Evolutionary conservation across 2,797 vertebrate species (phyloP), one percentile per base, ranked within the genome.

Genomic region (Melanogrammus aeglefinus): DNA sequence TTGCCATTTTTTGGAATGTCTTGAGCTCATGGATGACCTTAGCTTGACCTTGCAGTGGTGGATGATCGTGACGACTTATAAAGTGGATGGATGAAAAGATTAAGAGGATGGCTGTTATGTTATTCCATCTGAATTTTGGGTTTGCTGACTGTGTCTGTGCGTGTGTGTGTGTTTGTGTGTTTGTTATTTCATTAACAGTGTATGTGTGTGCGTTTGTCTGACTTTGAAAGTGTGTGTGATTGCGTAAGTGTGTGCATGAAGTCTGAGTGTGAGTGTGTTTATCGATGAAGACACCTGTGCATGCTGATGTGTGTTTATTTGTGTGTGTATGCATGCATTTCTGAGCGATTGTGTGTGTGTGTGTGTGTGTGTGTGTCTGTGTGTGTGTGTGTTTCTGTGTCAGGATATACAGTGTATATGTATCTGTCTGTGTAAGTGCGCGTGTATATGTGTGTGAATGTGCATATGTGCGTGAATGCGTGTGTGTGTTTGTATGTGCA

Each of bases 401-500:
- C 9, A 72, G 78, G 71, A 29, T n/a, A n/a, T n/a, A n/a, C n/a
- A n/a, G n/a, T 57, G 39, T 66, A 31, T 41, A 57, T 36, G 73
- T 72, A 75, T 41, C 77, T 83, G 93, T 41, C 77, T 83, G 93
- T 95, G 82, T 97, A 97, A 18, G 44, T 47, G 44, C 13, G 10
- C 3, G 31, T 33, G 31, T 21, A 31, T 31, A 31, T 31, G 1
- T 51, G 27, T 75, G 73, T 63, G 70, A 4, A n/a, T 57, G 51
- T n/a, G 51, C 21, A n/a, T 72, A 66, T 31, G 33, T 14, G 76
- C 31, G 51, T 29, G 75, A 73, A 21, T 81, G 69, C 41, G 29
- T 31, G 38, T 71, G 75, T 24, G 44, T 74, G 44, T 69, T 51
- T 76, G 18, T 75, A 77, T 74, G 35, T 70, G 35, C 69, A n/a